Evolutionary conservation across 2,113 vertebrate species (phyloP).

Genomic region (Tachuris rubrigastra): DNA sequence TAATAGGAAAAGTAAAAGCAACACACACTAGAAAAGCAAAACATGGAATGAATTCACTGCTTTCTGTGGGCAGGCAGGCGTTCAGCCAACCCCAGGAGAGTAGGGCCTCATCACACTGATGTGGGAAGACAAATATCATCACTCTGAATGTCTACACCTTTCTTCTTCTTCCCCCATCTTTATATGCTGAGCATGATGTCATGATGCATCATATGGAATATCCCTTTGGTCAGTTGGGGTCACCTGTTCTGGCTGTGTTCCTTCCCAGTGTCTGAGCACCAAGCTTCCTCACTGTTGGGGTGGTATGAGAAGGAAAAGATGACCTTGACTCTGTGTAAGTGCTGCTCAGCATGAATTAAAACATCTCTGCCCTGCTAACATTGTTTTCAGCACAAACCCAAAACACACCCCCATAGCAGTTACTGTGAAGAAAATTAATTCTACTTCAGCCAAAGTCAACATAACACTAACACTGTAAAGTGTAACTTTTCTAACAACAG

Average conservation of each 20-base stretch:
- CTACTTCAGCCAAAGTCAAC: not conserved
- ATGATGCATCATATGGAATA: not conserved
- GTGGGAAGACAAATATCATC: not conserved
- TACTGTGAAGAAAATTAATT: not conserved
- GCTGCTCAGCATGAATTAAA: not conserved
- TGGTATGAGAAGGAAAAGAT: not conserved
- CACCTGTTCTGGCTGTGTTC: not conserved
- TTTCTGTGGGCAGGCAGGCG: not conserved
- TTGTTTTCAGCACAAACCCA: not conserved
- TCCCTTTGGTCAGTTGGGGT: not conserved
- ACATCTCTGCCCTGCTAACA: not conserved
- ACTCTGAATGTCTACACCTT: not conserved
- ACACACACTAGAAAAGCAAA: not conserved
- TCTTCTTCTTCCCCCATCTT: not conserved
- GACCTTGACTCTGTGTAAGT: not conserved
- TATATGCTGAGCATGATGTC: not conserved
- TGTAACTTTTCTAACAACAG: not conserved
- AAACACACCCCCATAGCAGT: not conserved
- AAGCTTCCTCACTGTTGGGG: not conserved
- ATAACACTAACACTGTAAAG: not conserved
- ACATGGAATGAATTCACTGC: not conserved
- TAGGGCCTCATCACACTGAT: not conserved
- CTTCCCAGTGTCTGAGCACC: not conserved
- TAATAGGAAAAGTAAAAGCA: not conserved
- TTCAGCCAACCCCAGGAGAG: not conserved